Evolutionary conservation across 2,888 invertebrate species (phyloP).

Genomic region (Protonemura montana): DNA sequence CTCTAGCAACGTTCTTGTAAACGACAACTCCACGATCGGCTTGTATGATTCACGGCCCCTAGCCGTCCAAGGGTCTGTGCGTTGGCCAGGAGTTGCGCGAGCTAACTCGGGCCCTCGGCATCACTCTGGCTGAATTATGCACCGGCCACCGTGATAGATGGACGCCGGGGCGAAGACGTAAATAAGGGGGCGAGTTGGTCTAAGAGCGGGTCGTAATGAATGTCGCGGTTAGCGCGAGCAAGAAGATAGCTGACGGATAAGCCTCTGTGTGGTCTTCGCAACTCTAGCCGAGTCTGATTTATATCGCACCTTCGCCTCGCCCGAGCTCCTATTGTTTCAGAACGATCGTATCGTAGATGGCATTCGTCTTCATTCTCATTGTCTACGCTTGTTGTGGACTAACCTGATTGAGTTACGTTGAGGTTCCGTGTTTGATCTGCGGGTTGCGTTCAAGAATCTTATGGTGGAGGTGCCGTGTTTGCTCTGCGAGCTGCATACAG

Average conservation of each 20-base stretch:
- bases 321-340: neutral
- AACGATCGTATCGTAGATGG: neutral
- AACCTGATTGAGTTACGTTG: neutral
- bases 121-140: neutral
- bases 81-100: no score
- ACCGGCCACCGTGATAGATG: neutral
- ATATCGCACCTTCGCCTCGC: neutral
- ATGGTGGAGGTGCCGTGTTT: no score
- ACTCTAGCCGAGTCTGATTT: neutral
- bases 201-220: constrained; percentile 29
- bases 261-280: neutral
- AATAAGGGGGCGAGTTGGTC: constrained; percentile 7
- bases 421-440: neutral
- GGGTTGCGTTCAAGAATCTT: neutral
- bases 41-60: neutral
- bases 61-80: no score
- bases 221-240: constrained; percentile 36
- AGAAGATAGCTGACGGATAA: constrained; percentile 31
- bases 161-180: neutral
- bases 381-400: neutral
- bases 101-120: neutral
- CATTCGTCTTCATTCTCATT: neutral
- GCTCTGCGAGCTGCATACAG: no score
- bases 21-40: neutral
- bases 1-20: neutral